Percentiles rank a stretch among this genome's conserved stretches.
Conservation (phyloP, 2,888 invertebrate species). For the Julus scandinavius region DNA sequence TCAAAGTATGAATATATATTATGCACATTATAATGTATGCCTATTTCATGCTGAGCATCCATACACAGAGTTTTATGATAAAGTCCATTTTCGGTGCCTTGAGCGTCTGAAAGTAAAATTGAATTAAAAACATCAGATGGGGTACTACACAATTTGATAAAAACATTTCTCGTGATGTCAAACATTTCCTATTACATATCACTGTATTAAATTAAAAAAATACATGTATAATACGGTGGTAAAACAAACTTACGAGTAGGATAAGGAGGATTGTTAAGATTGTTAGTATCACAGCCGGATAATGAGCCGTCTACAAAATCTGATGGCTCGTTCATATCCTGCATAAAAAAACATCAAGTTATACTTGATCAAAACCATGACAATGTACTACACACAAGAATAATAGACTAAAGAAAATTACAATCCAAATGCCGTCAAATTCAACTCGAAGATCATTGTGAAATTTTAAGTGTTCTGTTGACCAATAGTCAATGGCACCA, state of each 20-base stretch:
- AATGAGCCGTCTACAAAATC: constrained; percentile 63
- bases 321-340: constrained; percentile 67
- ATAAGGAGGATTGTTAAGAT: constrained; percentile 60
- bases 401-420: background rate
- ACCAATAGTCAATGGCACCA: constrained; percentile 61
- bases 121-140: background rate
- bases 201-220: no score
- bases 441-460: constrained; percentile 58
- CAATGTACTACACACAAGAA: no score
- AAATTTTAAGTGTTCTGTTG: constrained; percentile 61
- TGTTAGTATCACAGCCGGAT: constrained; percentile 59
- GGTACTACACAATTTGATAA: background rate
- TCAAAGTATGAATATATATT: constrained; percentile 62
- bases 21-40: constrained; percentile 63
- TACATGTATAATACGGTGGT: no score
- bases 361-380: no score
- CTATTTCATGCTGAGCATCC: constrained; percentile 57
- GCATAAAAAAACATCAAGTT: background rate
- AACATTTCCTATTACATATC: no score
- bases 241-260: constrained; percentile 58
- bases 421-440: constrained; percentile 67
- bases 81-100: background rate
- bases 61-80: constrained; percentile 60
- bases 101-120: background rate
- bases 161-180: background rate